A percentile compares a stretch with the other conserved stretches of the same genome.
phyloP scores from a whole-genome alignment of 2,888 invertebrate genomes.

The Atrina japonica region DNA sequence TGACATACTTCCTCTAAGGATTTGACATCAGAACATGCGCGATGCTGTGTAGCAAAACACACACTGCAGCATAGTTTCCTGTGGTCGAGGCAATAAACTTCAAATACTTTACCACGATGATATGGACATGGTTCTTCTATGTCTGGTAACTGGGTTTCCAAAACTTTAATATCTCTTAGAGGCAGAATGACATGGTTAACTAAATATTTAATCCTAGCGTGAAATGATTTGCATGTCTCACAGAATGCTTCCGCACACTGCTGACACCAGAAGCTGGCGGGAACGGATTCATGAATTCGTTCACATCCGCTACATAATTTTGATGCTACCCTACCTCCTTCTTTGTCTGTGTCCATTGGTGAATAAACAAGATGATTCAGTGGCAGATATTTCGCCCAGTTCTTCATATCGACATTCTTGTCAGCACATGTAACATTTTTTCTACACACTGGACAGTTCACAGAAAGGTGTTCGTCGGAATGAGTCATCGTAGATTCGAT shows the following conservation, averaged over 20 bases:
- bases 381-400: conserved; percentile 9
- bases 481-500: too few relatives aligned
- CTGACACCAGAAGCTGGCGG: conserved; percentile 15
- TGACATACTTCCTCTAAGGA: conserved; percentile 9
- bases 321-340: background rate
- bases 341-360: background rate
- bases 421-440: background rate
- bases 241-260: conserved; percentile 18
- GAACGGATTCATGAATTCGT: background rate
- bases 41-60: conserved; percentile 10
- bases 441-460: conserved; percentile 18
- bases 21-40: conserved; percentile 7
- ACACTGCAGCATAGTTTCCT: conserved; percentile 14
- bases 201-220: background rate
- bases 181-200: background rate
- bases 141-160: background rate
- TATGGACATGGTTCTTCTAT: background rate
- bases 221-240: conserved; percentile 17
- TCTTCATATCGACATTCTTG: background rate
- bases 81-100: conserved; percentile 18
- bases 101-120: conserved; percentile 2
- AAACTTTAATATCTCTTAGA: background rate
- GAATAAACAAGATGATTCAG: conserved; percentile 7
- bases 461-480: too few relatives aligned
- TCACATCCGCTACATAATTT: conserved; percentile 6